These are phyloP conservation scores for Peromyscus melanophrys DNA, from an alignment of 2,797 vertebrate genomes.

Conservation along the genomic window DNA sequence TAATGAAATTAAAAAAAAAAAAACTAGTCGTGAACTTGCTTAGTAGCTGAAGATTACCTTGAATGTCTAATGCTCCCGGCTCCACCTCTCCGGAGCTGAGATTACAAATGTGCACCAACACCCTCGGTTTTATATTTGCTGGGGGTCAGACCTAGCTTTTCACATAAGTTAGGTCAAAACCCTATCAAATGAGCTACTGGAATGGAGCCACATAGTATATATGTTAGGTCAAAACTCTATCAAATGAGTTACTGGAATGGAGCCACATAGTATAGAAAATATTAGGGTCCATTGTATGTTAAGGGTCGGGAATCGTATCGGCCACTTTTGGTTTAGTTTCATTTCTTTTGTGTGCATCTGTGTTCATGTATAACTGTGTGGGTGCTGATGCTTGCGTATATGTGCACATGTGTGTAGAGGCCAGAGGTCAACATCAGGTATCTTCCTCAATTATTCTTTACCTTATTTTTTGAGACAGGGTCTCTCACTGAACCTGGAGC, in stretches of 20 bases:
- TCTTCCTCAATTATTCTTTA: background rate
- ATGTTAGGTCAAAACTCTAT: background rate
- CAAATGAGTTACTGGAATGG: background rate
- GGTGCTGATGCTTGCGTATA: background rate
- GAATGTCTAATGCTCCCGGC: background rate
- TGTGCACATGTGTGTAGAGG: background rate
- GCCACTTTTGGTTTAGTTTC: background rate
- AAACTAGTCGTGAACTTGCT: background rate
- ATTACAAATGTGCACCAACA: background rate
- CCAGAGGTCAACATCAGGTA: background rate
- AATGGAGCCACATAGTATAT: background rate
- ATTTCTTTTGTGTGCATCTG: background rate
- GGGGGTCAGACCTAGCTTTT: background rate
- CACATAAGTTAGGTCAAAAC: background rate
- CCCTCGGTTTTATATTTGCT: background rate
- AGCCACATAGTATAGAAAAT: slow-evolving; percentile 2
- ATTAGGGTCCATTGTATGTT: background rate
- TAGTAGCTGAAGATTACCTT: background rate
- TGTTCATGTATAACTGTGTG: background rate
- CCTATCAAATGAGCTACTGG: background rate
- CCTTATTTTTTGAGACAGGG: background rate
- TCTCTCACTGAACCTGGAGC: background rate
- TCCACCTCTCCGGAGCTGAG: background rate
- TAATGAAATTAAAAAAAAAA: background rate
- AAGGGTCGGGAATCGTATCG: background rate